phyloP scores from a whole-genome alignment of 1,140 invertebrate species.

The Tetragonula clypearis region DNA sequence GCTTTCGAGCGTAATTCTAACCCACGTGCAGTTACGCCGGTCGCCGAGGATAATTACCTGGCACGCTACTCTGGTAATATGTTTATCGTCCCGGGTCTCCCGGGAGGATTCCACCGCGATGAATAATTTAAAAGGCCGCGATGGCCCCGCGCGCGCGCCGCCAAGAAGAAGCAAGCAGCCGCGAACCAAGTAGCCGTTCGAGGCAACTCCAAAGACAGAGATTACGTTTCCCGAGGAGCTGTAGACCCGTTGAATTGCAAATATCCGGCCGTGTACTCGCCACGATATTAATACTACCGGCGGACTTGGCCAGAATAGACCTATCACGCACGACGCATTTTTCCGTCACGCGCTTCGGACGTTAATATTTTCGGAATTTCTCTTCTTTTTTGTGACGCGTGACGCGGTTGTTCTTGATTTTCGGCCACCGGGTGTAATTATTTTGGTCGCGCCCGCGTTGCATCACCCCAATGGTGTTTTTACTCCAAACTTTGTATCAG shows the following conservation, averaged over 20 bases:
- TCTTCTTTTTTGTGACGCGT: too few relatives aligned
- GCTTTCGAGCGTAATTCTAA: background rate
- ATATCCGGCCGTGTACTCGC: background rate
- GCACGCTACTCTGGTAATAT: background rate
- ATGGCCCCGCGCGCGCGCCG: background rate
- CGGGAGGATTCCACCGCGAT: background rate
- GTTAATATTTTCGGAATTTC: too few relatives aligned
- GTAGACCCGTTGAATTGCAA: conserved; percentile 16
- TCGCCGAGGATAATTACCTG: background rate
- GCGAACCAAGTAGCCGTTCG: background rate
- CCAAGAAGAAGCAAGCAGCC: background rate
- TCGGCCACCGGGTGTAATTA: too few relatives aligned
- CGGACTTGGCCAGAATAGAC: too few relatives aligned
- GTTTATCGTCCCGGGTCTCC: background rate
- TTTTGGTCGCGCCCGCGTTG: too few relatives aligned
- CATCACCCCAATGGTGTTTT: too few relatives aligned
- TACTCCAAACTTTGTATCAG: too few relatives aligned
- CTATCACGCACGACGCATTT: too few relatives aligned
- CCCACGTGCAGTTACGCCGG: background rate
- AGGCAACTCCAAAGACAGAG: conserved; percentile 8
- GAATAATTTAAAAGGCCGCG: conserved; percentile 1
- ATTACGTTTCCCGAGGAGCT: background rate
- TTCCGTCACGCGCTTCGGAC: too few relatives aligned
- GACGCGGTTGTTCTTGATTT: too few relatives aligned
- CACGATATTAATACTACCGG: background rate